A percentile compares a stretch with the other conserved stretches of the same genome.
phyloP scores from a whole-genome alignment of 2,113 vertebrate genomes.

The Entelurus aequoreus region DNA sequence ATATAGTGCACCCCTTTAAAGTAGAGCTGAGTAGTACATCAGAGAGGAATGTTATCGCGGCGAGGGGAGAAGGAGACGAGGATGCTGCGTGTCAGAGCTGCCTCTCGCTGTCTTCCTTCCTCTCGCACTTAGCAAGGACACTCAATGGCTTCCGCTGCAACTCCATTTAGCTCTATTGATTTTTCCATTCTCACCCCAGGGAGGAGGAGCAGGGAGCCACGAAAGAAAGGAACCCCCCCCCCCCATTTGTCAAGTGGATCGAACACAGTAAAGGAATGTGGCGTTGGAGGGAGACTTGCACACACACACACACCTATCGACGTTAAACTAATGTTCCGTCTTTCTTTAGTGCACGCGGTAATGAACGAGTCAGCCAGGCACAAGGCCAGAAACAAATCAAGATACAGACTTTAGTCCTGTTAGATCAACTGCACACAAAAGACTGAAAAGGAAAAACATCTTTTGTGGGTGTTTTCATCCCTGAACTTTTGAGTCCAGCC shows the following conservation, averaged over 20 bases:
- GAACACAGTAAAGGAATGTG: constrained; percentile 53
- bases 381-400: constrained; percentile 14
- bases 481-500: neutral
- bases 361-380: constrained; percentile 35
- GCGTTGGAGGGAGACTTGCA: constrained; percentile 32
- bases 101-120: constrained; percentile 54
- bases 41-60: constrained; percentile 9
- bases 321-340: constrained; percentile 9
- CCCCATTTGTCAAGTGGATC: constrained; percentile 46
- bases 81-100: constrained; percentile 37
- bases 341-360: constrained; percentile 21
- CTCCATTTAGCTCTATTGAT: constrained; percentile 77
- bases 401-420: constrained; percentile 1
- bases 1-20: too few species aligned
- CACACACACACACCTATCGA: constrained; percentile 20
- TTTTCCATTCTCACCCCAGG: constrained; percentile 65
- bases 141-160: constrained; percentile 65
- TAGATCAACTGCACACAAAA: constrained; percentile 4
- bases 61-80: constrained; percentile 19
- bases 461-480: constrained; percentile 1
- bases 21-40: neutral
- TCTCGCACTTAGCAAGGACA: constrained; percentile 68
- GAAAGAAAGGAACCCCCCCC: constrained; percentile 22
- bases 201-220: constrained; percentile 37
- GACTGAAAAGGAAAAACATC: neutral